Base-by-base conservation (phyloP, 2,113 vertebrate species). In the Erpornis zantholeuca region DNA sequence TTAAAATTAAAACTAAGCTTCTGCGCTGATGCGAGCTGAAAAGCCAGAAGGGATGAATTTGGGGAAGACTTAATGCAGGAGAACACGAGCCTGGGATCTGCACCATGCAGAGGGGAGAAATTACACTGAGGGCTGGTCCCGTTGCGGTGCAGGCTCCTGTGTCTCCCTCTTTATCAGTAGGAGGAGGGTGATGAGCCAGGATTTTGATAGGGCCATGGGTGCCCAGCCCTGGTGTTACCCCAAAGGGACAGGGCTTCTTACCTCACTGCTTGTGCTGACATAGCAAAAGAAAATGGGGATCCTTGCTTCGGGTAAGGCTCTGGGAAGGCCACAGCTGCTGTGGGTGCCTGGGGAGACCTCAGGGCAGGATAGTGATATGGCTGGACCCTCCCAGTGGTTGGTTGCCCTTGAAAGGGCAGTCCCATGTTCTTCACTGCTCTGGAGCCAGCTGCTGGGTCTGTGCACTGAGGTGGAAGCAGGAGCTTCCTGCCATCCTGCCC, bases 1-100 rank as follows among this genome's bases (percentile, higher is more conserved):
- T 93, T 79, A 88, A 95, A 95, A 96, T 93, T 94, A 94, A 91
- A 93, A 94, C 87, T 57, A 56, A 86, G 87, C 93, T 81, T 27
- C 76, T 79, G 4, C 3, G 35, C 61, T 7, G 33, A 71, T 49
- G 92, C 0, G 25, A 83, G 89, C 80, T 59, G 85, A 61, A 77
- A 68, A 94, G 76, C 69, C 80, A 45, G 70, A 75, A 88, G 94
- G 92, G 91, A 63, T 85, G 88, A 56, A 50, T 97, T 88, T 85
- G 81, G 90, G 89, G 61, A 76, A 54, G 78, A 29, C 47, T 73
- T 72, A 52, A 80, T 12, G 78, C 17, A 11, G 78, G 59, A 35
- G 69, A 45, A 47, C 31, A 27, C 0, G 2, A 69, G 76, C 38
- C 84, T 86, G 75, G 78, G 84, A 54, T 80, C 56, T 70, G 6